Base-by-base conservation (phyloP, 2,113 vertebrate species). In the Cyprinodon tularosa region DNA sequence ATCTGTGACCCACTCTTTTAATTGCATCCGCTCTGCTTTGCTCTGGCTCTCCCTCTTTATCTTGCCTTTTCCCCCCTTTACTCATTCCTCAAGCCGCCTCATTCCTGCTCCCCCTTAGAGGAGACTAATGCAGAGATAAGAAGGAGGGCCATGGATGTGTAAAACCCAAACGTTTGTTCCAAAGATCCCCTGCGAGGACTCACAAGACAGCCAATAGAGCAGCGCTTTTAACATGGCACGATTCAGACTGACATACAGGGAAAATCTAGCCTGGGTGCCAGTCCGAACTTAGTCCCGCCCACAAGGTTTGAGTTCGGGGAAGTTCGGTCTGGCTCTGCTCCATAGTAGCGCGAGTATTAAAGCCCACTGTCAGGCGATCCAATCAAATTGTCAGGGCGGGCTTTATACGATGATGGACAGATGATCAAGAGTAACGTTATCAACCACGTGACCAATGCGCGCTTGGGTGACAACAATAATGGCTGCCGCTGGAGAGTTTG, bases 1-100 rank as follows among this genome's bases (percentile, higher is more conserved):
- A 88, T 93, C 91, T 91, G 87, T 93, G 93, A 92, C 91, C 92
- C 78, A 80, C 82, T 86, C 90, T 91, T 93, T 94, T 93, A 93
- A 94, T 93, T 90, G 86, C 90, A 86, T 94, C 91, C 91, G 74
- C 84, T 6, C 76, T 85, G 83, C 81, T 89, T 79, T 88, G 86
- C 86, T 88, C 83, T 81, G 62, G 66, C 87, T 84, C 84, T 88
- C 78, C 64, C 76, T 86, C 89, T 93, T 93, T 93, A 92, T 93
- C 92, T 91, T 39, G 62, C 81, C 78, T 71, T 78, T 73, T 83
- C 72, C 71, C 78, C 74, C 78, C 88, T 77, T 78, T 84, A 84
- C 77, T 89, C 80, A 86, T 90, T 90, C 86, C 90, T 90, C 85
- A 80, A 83, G 82, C 83, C 76, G 77, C 71, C 75, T 84, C 75